Base-by-base conservation (phyloP, 2,888 invertebrate species). In the Saturnia japonica region DNA sequence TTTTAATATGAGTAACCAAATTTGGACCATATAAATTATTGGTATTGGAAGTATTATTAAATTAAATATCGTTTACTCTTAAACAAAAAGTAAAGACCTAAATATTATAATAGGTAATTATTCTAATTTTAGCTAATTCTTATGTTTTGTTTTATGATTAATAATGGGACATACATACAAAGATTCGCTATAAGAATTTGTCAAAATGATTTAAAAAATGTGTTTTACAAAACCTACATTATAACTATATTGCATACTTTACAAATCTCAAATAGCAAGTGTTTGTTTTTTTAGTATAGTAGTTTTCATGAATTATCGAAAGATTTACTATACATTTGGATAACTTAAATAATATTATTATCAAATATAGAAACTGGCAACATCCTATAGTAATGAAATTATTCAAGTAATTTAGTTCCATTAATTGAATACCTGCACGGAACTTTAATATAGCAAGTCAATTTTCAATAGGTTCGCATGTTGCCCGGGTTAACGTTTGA, bases 381-480 rank as follows among this genome's bases (percentile, higher is more conserved):
- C 14, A 60, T 60, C 28, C 9, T 60, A 28, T 12, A 25, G 25
- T 60, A 60, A 60, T 7, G 28, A 60, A 60, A 60, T 60, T 60
- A 28, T 28, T 28, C 28, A 25, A 60, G 25, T 75, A 72, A 70
- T 72, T 73, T 74, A 72, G 75, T 75, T 74, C 76, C 76, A 75
- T 76, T 74, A 76, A 74, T 75, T 70, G 67, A 57, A 67, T 74
- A 71, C 71, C 70, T 74, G 76, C 47, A 43, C 22, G 73, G 70
- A 76, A 77, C 74, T 77, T 77, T 71, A 14, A 72, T 71, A 75
- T 75, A 85, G 82, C 83, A 83, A 84, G 81, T 85, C 80, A 85
- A 84, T 86, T 86, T 82, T 78, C 81, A 85, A 83, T 82, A 84
- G 82, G 85, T 86, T 85, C 84, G 82, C 82, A 81, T 84, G 83